These are phyloP conservation scores for Lathronympha strigana DNA, from an alignment of 2,888 invertebrate species.

Conservation along the genomic window DNA sequence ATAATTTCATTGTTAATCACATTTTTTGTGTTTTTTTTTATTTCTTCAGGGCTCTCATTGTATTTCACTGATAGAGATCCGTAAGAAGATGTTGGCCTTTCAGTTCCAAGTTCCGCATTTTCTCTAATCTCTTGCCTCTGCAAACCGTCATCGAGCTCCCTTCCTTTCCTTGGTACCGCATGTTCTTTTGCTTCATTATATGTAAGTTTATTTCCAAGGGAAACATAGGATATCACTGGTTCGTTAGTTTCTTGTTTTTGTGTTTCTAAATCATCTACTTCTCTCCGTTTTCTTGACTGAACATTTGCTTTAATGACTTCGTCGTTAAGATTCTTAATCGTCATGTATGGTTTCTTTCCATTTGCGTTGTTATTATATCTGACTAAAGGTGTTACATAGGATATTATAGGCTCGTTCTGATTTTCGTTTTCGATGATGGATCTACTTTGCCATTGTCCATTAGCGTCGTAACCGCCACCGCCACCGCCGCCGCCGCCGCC, in stretches of 20 bases:
- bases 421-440: slow-evolving; percentile 58
- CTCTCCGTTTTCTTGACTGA: slow-evolving; percentile 63
- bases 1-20: background rate
- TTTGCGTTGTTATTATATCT: slow-evolving; percentile 51
- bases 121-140: background rate
- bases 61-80: background rate
- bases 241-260: background rate
- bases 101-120: background rate
- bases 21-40: background rate
- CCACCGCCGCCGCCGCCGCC: slow-evolving; percentile 67
- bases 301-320: slow-evolving; percentile 47
- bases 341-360: slow-evolving; percentile 42
- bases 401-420: slow-evolving; percentile 53
- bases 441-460: slow-evolving; percentile 79
- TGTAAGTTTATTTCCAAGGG: background rate
- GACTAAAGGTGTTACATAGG: slow-evolving; percentile 58
- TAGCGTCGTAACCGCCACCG: slow-evolving; percentile 72
- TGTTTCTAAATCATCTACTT: slow-evolving; percentile 58
- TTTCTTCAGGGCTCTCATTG: background rate
- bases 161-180: background rate
- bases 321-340: slow-evolving; percentile 48
- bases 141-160: background rate
- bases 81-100: background rate
- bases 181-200: background rate
- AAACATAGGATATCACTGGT: background rate